Base-by-base conservation (phyloP, 1,140 invertebrate genomes). In the Gryllus bimaculatus region DNA sequence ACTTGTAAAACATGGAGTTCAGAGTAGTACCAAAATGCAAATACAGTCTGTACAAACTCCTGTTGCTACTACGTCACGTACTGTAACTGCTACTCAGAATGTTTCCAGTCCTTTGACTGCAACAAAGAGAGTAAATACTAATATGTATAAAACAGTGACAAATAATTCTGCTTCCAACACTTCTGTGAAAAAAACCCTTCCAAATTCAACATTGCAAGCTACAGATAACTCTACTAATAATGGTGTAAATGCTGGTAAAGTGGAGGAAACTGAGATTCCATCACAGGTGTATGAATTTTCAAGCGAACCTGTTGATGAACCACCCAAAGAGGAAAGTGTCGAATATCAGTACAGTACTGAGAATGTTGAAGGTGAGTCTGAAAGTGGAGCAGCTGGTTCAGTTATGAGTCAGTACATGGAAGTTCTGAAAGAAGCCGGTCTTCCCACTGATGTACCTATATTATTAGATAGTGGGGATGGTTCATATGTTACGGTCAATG, bases 401-500 rank as follows among this genome's bases (percentile, higher is more conserved):
- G 76, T 76, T 8, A 76, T 54, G 39, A 79, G 54, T n/a, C 77
- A 80, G 47, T 89, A 88, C 77, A 85, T 88, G 18, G 87, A 88
- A 81, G 87, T 87, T 8, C 82, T 89, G 47, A 89, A 89, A 83
- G 88, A 82, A 80, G 87, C 88, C 8, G 88, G 88, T 12, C 83
- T 89, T 21, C 88, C 88, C 5, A 88, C 88, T 20, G 87, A 89
- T 82, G 82, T 89, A 39, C 88, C 88, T 7, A 88, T 89, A 81
- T 82, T 89, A 8, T 87, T 89, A 76, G 88, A 89, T 81, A 88
- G 87, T 54, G 87, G 88, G 12, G 87, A 89, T 81, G 88, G 88
- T 0, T 88, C 87, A 2, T 88, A 89, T 78, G 87, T 89, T 8
- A 88, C 88, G 74, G 86, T 89, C 10, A 88, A 88, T 78, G 88